A percentile compares a stretch with the other conserved stretches of the same genome.
These are phyloP conservation scores for Phragmatobia fuliginosa DNA, from an alignment of 2,888 invertebrate species.

Conservation along the genomic window DNA sequence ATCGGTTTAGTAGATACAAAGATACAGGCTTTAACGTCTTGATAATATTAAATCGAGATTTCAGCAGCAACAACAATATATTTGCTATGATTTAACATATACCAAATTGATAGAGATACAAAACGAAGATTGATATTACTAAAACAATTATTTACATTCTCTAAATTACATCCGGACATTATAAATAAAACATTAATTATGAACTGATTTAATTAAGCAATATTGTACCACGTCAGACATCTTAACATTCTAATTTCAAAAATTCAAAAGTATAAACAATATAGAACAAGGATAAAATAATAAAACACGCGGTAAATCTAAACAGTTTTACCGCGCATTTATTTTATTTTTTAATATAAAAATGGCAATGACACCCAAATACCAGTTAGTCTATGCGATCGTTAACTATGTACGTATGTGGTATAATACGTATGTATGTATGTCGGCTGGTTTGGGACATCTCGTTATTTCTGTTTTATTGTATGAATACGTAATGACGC, in stretches of 20 bases:
- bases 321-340: constrained; percentile 6
- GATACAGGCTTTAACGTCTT: no score
- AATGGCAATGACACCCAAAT: constrained; percentile 34
- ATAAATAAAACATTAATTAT: constrained; percentile 11
- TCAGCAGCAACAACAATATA: neutral
- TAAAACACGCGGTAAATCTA: neutral
- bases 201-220: constrained; percentile 15
- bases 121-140: neutral
- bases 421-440: constrained; percentile 41
- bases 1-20: no score
- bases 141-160: constrained; percentile 18
- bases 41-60: no score
- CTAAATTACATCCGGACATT: constrained; percentile 18
- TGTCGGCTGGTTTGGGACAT: constrained; percentile 58
- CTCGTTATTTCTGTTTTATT: constrained; percentile 85
- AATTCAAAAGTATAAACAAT: constrained; percentile 6
- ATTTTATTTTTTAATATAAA: constrained; percentile 17
- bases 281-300: neutral
- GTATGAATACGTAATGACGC: constrained; percentile 81
- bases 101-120: no score
- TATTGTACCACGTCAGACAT: constrained; percentile 9
- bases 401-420: constrained; percentile 28
- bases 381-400: constrained; percentile 30
- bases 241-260: constrained; percentile 22
- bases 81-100: neutral